Evolutionary conservation across 1,140 invertebrate species (phyloP).

Genomic region (Frieseomelitta varia): DNA sequence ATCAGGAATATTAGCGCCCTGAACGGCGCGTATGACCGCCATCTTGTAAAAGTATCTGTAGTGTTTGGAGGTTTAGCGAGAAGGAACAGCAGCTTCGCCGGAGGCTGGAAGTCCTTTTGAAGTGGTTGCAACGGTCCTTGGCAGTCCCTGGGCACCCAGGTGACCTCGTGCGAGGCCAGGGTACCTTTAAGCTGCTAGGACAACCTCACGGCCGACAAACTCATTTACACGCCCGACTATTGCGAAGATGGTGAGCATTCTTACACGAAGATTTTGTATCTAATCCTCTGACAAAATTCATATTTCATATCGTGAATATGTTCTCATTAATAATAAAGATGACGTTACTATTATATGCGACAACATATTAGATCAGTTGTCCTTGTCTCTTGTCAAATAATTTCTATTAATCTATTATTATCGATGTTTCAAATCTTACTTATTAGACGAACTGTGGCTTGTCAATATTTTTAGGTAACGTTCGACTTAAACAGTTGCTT

Average conservation of each 20-base stretch:
- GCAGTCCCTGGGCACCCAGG: constrained; percentile 72
- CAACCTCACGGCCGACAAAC: constrained; percentile 61
- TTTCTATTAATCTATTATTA: neutral
- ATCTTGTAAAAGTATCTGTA: constrained; percentile 69
- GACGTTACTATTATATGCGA: neutral
- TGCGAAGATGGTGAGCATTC: constrained; percentile 76
- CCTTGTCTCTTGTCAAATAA: neutral
- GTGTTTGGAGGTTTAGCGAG: constrained; percentile 68
- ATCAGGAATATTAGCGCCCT: constrained; percentile 44
- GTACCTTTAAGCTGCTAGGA: constrained; percentile 62
- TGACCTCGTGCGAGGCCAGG: constrained; percentile 70
- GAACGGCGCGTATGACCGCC: constrained; percentile 53
- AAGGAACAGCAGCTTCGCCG: constrained; percentile 69
- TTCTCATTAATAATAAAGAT: neutral
- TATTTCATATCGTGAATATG: neutral
- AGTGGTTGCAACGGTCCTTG: constrained; percentile 70
- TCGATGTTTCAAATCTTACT: neutral
- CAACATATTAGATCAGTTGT: neutral
- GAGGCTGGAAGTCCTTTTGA: constrained; percentile 72
- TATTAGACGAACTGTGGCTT: constrained; percentile 13
- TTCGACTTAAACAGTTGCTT: neutral
- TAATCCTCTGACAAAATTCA: constrained; percentile 23
- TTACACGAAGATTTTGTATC: constrained; percentile 24
- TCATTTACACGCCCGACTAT: constrained; percentile 68
- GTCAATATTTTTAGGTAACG: constrained; percentile 54